Base-by-base conservation (phyloP, 2,797 vertebrate species). In the Acomys russatus region DNA sequence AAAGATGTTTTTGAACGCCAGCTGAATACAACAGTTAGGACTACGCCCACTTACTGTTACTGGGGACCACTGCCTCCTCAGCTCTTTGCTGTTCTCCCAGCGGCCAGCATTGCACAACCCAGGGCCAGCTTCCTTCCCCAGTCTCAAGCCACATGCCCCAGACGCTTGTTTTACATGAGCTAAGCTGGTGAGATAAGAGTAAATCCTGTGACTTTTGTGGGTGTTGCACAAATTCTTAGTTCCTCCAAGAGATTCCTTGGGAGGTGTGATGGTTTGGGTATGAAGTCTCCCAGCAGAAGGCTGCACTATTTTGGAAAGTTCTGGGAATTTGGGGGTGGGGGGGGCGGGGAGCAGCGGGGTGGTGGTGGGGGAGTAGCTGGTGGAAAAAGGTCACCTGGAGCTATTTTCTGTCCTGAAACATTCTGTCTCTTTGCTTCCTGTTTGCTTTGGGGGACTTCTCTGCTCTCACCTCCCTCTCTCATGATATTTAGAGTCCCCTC, bases 31-130 rank as follows among this genome's bases (percentile, higher is more conserved):
- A 14, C 18, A 9, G 33, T 61, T n/a, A n/a, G 8, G 44, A 33
- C 6, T 18, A 2, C 30, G 7, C 35, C 20, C 22, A 35, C 11
- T 14, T 78, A 0, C 9, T 25, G 10, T 61, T 22, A 0, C 15
- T 56, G 20, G 20, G 64, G 38, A n/a, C 38, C 18, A 3, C 28
- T 25, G 12, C 61, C 6, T 18, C 9, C 25, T 23, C 25, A 4
- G 30, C 25, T 44, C 33, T 86, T 49, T 6, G 7, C 28, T 90
- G 18, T 49, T 70, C 61, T 90, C n/a, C 15, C 23, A 25, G 44
- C 30, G 59, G 54, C 1, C 15, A 28, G 8, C 5, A 2, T 11
- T 8, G 6, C 61, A 22, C 25, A 51, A 30, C 38, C 3, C 38
- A 23, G 49, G 30, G n/a, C 49, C 22, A 1, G 30, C 11, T 44